A percentile compares a stretch with the other conserved stretches of the same genome.
Evolutionary conservation across 2,113 vertebrate species (phyloP).

Genomic region (Neolamprologus tretocephalus): DNA sequence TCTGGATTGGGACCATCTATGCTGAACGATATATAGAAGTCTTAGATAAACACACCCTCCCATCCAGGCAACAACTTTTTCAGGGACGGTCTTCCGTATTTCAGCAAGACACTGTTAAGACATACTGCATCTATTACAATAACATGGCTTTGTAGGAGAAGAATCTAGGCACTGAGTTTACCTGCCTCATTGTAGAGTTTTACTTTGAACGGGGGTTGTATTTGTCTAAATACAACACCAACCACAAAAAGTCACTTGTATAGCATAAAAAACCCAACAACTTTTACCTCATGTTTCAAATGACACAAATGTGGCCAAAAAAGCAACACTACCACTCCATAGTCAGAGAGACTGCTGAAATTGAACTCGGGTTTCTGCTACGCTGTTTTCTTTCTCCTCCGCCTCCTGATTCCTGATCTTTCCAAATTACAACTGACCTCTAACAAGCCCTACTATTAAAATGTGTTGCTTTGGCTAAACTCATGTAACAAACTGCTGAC

Average conservation of each 20-base stretch:
- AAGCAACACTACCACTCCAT: background rate
- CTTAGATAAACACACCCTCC: background rate
- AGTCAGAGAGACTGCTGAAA: background rate
- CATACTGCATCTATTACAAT: background rate
- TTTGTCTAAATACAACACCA: background rate
- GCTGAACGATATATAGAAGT: background rate
- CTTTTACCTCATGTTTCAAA: background rate
- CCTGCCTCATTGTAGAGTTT: background rate
- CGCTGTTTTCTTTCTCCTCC: background rate
- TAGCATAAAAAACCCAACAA: background rate
- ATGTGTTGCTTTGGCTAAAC: background rate
- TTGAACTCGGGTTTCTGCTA: background rate
- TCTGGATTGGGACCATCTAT: fast-evolving
- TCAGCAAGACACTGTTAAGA: background rate
- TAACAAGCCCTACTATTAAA: background rate
- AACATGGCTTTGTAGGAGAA: background rate
- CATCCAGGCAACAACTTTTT: background rate
- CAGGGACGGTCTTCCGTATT: background rate
- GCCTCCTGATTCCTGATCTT: background rate
- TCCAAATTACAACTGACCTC: background rate
- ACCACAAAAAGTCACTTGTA: background rate
- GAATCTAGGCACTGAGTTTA: background rate
- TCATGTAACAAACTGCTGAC: conserved; percentile 9
- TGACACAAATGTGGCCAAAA: background rate
- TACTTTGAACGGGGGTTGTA: background rate